Evolutionary conservation across 2,797 vertebrate species (phyloP), one percentile per base, ranked within the genome.

Genomic region (Pangasius sanitwongsei): DNA sequence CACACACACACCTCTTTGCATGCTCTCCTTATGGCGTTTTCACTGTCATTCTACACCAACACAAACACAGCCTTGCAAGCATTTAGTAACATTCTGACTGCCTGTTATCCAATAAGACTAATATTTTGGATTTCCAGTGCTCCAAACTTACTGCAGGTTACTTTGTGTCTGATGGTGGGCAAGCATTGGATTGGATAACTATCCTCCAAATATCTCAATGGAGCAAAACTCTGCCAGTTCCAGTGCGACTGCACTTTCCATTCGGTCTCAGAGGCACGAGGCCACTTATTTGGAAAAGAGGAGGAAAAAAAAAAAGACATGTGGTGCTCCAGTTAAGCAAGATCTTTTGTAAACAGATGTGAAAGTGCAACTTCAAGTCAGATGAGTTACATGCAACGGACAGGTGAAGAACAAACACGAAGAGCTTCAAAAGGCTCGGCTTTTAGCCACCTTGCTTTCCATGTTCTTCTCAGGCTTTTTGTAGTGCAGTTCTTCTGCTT

Each of bases 391-490:
- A 55, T 48, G 6, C 53, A 63, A 44, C 37, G 3, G 41, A n/a
- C 61, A n/a, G 28, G 8, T 65, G 23, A 75, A 83, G 80, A 84
- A 63, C 48, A 83, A 84, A 75, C 69, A 37, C 80, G 44, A n/a
- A 69, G 50, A 28, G 23, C 50, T 87, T 82, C 31, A 53, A 31
- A 41, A 59, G 65, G 48, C 63, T 87, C 50, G 20, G 31, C 12
- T 69, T 31, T 18, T 41, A 80, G 44, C n/a, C 59, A 7, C 44
- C 28, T 11, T 81, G 48, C 31, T 53, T 53, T 53, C 41, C 2
- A 2, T 13, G 6, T 13, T 50, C 1, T 7, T 9, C 12, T 53
- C 48, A 4, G 23, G 4, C 59, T 6, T 72, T 28, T 72, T 28
- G 34, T 50, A 12, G 13, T 61, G 18, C 41, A 7, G 4, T 77